A percentile compares a stretch with the other conserved stretches of the same genome.
These are phyloP conservation scores for Drosophila kanekoi DNA, from an alignment of 2,888 invertebrate genomes.

Conservation along the genomic window DNA sequence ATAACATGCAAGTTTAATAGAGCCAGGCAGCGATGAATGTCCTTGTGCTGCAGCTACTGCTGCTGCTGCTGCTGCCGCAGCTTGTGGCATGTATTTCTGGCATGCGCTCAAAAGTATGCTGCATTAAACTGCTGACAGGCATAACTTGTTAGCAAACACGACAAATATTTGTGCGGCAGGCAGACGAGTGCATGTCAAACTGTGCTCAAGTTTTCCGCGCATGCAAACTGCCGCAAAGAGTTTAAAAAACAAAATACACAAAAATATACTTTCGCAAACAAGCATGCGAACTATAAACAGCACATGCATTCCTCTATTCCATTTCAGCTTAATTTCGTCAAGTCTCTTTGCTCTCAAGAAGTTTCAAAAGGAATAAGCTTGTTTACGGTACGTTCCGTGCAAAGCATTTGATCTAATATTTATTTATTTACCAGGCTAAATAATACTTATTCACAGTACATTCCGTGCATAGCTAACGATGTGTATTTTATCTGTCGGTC, in stretches of 20 bases:
- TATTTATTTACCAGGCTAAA: constrained; percentile 50
- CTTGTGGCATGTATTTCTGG: constrained; percentile 41
- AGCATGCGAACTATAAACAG: constrained; percentile 1
- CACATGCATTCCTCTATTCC: constrained; percentile 3
- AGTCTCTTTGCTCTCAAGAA: not conserved
- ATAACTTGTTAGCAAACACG: constrained; percentile 69
- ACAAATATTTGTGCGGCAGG: constrained; percentile 69
- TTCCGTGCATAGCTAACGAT: not conserved
- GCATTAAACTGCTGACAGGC: constrained; percentile 67
- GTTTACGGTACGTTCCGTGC: not conserved
- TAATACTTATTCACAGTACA: constrained; percentile 19
- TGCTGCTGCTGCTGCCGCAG: constrained; percentile 4
- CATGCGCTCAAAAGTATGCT: constrained; percentile 51
- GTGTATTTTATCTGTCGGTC: constrained; percentile 22
- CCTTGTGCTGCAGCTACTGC: constrained; percentile 31
- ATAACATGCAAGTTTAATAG: constrained; percentile 75
- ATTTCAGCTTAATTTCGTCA: not conserved
- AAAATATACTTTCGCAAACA: constrained; percentile 2
- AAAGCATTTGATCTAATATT: constrained; percentile 16
- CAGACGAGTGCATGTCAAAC: constrained; percentile 73
- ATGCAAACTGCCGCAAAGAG: constrained; percentile 1
- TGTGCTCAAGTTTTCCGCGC: constrained; percentile 45
- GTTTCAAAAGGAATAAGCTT: not conserved
- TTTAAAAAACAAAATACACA: constrained; percentile 2
- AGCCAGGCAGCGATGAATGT: constrained; percentile 37